Percentiles rank a stretch among this genome's conserved stretches.
Evolutionary conservation across 2,888 invertebrate species (phyloP).

Genomic region (Drosophila anomelani): DNA sequence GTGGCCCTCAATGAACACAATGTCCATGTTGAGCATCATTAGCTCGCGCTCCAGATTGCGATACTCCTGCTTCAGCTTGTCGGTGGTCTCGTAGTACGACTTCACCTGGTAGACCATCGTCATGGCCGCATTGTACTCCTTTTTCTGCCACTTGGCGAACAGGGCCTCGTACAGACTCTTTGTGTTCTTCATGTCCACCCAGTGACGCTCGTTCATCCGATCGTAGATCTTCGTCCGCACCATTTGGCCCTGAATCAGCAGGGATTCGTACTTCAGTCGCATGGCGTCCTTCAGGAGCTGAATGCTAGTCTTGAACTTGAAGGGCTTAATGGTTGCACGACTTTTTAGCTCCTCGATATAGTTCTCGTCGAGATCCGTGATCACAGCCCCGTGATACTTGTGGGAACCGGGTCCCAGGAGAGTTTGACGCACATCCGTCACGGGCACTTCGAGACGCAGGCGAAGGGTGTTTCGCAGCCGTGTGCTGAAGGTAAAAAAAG

Average conservation of each 20-base stretch:
- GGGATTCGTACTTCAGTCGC: slow-evolving; percentile 82
- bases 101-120: slow-evolving; percentile 80
- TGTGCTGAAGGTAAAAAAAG: slow-evolving; percentile 82
- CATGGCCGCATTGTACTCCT: slow-evolving; percentile 82
- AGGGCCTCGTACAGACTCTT: slow-evolving; percentile 75
- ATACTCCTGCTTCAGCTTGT: slow-evolving; percentile 71
- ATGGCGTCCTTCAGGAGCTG: slow-evolving; percentile 78
- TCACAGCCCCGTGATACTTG: slow-evolving; percentile 75
- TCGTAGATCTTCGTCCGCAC: slow-evolving; percentile 81
- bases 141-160: slow-evolving; percentile 83
- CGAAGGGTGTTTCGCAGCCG: slow-evolving; percentile 81
- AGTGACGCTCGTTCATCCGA: slow-evolving; percentile 78
- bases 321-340: slow-evolving; percentile 75
- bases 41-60: slow-evolving; percentile 71
- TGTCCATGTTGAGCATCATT: slow-evolving; percentile 82
- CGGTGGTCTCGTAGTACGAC: slow-evolving; percentile 81
- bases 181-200: slow-evolving; percentile 74
- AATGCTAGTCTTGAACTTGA: slow-evolving; percentile 79
- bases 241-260: slow-evolving; percentile 82
- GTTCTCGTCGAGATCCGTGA: slow-evolving; percentile 83
- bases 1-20: slow-evolving; percentile 83
- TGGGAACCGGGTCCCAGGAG: slow-evolving; percentile 68
- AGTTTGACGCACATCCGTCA: slow-evolving; percentile 69
- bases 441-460: slow-evolving; percentile 79
- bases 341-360: slow-evolving; percentile 82